Evolutionary conservation across 2,113 vertebrate genomes (phyloP), one percentile per base, ranked within the genome.

Genomic region (Toxotes chatareus): DNA sequence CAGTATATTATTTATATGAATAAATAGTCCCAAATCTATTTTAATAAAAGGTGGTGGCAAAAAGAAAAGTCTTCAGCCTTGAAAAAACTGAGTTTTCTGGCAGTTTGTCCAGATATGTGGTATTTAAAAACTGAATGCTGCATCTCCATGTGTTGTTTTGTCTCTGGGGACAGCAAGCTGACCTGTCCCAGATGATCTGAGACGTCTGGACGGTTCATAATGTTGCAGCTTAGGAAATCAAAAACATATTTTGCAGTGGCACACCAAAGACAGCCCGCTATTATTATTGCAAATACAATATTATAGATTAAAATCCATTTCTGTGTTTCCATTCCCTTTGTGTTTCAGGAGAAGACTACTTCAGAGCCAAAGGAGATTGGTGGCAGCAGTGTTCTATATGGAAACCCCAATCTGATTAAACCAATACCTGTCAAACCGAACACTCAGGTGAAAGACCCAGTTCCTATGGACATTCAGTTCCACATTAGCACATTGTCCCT

Each of bases 311-410:
- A 38, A 4, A 66, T 59, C 13, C 7, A 14, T 31, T 59, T 59
- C 13, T 53, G n/a, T 11, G n/a, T 11, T 59, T 40, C 34, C 7
- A 36, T 60, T 46, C 9, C 61, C 0, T 46, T 0, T 53, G 11
- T 60, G 3, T 83, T 63, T 44, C 61, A 97, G 96, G 96, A 80
- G 8, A 96, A 97, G 88, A 93, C 95, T 4, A 94, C 95, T 75
- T 97, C 96, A 8, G 98, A 99, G 91, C 98, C 98, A 64, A 99
- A 99, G 93, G 96, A 97, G 91, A 99, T 99, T n/a, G 95, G 95
- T 60, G 96, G 96, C 63, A 97, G 96, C 21, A 97, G 96, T 59
- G 95, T 96, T 68, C 95, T 99, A 66, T 95, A 92, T 56, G 95
- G 92, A 92, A 99, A 97, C 89, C 97, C 97, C 65, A 96, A 98